A percentile compares a stretch with the other conserved stretches of the same genome.
phyloP scores from a whole-genome alignment of 2,888 invertebrate species.

The Hirtodrosophila cameraria region DNA sequence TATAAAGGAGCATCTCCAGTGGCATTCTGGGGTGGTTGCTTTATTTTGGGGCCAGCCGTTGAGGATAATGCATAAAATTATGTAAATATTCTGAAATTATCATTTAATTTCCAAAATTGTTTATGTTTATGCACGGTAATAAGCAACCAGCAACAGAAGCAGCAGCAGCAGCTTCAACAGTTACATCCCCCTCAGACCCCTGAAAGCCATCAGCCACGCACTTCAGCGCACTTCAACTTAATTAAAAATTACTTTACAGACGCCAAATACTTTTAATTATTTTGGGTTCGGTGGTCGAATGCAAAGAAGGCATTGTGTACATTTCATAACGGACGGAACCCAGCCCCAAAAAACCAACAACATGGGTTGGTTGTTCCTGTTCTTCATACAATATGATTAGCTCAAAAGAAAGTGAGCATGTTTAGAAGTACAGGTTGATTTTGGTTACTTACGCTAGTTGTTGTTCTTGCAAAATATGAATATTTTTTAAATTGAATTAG shows the following conservation, averaged over 20 bases:
- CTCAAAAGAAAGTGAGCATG: slow-evolving; percentile 5
- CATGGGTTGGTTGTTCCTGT: neutral
- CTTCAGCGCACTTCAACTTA: slow-evolving; percentile 75
- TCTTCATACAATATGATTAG: slow-evolving; percentile 10
- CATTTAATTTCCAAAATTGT: slow-evolving; percentile 77
- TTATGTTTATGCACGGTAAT: slow-evolving; percentile 76
- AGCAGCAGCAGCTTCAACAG: slow-evolving; percentile 12
- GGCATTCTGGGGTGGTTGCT: slow-evolving; percentile 1
- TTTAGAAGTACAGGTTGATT: slow-evolving; percentile 10
- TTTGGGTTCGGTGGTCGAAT: slow-evolving; percentile 77
- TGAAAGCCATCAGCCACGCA: slow-evolving; percentile 43
- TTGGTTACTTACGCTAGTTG: slow-evolving; percentile 18
- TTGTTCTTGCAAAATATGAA: slow-evolving; percentile 47
- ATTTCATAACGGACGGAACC: slow-evolving; percentile 8
- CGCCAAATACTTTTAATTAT: slow-evolving; percentile 79
- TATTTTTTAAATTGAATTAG: slow-evolving; percentile 27
- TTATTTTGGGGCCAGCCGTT: slow-evolving; percentile 28
- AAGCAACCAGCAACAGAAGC: slow-evolving; percentile 55
- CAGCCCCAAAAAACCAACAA: neutral
- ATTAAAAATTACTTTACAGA: slow-evolving; percentile 79
- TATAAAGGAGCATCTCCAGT: neutral
- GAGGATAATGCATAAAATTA: slow-evolving; percentile 75
- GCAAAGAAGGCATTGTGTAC: slow-evolving; percentile 54
- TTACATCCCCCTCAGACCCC: slow-evolving; percentile 23
- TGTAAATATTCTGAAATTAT: slow-evolving; percentile 74